Evolutionary conservation across 2,797 vertebrate genomes (phyloP).

Genomic region (Rachycentron canadum): DNA sequence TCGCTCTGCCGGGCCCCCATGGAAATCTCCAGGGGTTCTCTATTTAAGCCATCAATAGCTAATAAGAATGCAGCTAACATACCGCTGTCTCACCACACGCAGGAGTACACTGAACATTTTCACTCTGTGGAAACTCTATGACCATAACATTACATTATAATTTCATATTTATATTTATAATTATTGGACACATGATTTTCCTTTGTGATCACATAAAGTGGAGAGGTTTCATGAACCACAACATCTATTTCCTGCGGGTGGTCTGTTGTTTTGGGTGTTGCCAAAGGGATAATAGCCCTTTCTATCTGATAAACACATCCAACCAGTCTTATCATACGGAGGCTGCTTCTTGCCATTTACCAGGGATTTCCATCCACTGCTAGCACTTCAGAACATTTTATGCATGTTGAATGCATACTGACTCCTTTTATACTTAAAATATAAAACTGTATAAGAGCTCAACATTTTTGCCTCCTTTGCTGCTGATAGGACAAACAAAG

Average conservation of each 20-base stretch:
- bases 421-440: slow-evolving; percentile 7
- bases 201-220: not conserved
- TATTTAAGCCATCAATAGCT: slow-evolving; percentile 40
- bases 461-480: slow-evolving; percentile 26
- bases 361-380: slow-evolving; percentile 5
- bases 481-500: slow-evolving; percentile 18
- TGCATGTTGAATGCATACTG: not conserved
- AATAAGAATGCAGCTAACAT: slow-evolving; percentile 27
- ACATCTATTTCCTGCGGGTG: not conserved
- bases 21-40: slow-evolving; percentile 47
- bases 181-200: slow-evolving; percentile 48
- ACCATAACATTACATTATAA: slow-evolving; percentile 11
- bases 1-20: slow-evolving; percentile 72
- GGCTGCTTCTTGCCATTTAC: not conserved
- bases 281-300: not conserved
- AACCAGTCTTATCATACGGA: not conserved
- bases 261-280: slow-evolving; percentile 14
- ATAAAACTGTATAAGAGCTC: slow-evolving; percentile 15
- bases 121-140: slow-evolving; percentile 27
- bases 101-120: not conserved
- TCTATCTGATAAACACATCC: slow-evolving; percentile 9
- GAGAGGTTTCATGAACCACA: not conserved
- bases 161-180: slow-evolving; percentile 55
- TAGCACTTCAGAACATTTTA: slow-evolving; percentile 32
- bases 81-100: slow-evolving; percentile 41